Percentiles rank a stretch among this genome's conserved stretches.
Conservation (phyloP, 2,797 vertebrate species). For the Hoplostethus mediterraneus region DNA sequence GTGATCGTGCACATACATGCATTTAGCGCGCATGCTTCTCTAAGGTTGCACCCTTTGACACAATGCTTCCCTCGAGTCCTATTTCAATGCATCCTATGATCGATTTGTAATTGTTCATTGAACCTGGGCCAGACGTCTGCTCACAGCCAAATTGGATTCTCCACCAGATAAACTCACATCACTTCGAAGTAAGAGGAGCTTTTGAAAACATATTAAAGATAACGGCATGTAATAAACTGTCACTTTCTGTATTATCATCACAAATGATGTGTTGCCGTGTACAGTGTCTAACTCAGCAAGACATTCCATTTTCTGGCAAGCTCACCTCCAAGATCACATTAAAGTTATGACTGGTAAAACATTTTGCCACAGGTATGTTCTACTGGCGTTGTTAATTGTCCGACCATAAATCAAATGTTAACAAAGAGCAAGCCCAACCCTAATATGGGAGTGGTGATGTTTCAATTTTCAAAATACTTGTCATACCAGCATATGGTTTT, state of each 20-base stretch:
- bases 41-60: conserved; percentile 33
- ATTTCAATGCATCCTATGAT: conserved; percentile 64
- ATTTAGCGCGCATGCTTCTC: conserved; percentile 41
- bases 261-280: conserved; percentile 32
- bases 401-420: conserved; percentile 5
- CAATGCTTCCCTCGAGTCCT: conserved; percentile 48
- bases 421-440: background rate
- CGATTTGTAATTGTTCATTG: conserved; percentile 73
- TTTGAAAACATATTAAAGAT: conserved; percentile 60
- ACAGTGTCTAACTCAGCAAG: conserved; percentile 1
- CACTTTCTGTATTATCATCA: conserved; percentile 50
- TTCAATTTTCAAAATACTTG: no score
- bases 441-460: background rate
- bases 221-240: conserved; percentile 51
- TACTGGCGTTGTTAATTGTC: background rate
- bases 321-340: conserved; percentile 1
- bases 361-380: conserved; percentile 11
- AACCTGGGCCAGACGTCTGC: conserved; percentile 58
- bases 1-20: conserved; percentile 13
- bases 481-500: no score
- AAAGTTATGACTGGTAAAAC: conserved; percentile 12
- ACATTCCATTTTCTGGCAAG: conserved; percentile 2
- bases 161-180: conserved; percentile 54
- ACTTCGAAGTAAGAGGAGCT: conserved; percentile 51
- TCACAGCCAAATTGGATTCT: conserved; percentile 68